Conservation (phyloP, 2,888 invertebrate genomes). For the Netelia melanura region DNA sequence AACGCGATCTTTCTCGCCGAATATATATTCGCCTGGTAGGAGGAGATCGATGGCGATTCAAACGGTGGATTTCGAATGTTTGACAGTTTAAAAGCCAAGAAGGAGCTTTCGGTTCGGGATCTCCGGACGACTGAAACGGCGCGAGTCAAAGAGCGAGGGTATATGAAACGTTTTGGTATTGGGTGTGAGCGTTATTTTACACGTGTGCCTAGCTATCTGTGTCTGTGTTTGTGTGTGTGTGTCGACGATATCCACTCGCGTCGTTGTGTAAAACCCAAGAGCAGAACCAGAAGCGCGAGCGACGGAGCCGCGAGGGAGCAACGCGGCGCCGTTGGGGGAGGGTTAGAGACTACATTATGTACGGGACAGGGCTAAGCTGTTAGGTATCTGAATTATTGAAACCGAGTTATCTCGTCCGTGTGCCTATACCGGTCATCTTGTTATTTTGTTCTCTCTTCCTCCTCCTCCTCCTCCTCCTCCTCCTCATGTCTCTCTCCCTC, state of each 20-base stretch:
- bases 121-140: conserved; percentile 39
- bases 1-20: conserved; percentile 31
- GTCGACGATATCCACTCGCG: background rate
- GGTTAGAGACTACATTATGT: conserved; percentile 83
- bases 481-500: background rate
- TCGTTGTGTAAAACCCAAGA: background rate
- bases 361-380: conserved; percentile 85
- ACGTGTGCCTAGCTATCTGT: conserved; percentile 6
- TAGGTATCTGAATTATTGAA: conserved; percentile 84
- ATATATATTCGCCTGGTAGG: conserved; percentile 38
- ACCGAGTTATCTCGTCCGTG: conserved; percentile 83
- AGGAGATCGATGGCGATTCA: conserved; percentile 79
- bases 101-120: conserved; percentile 69
- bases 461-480: conserved; percentile 11
- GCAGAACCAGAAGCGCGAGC: conserved; percentile 29
- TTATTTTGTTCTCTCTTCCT: conserved; percentile 80
- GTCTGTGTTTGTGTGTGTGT: background rate
- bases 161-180: conserved; percentile 53
- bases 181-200: conserved; percentile 64
- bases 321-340: conserved; percentile 63
- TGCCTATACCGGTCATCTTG: conserved; percentile 82
- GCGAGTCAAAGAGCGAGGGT: conserved; percentile 65
- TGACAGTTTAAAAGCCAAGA: conserved; percentile 85
- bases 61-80: conserved; percentile 79
- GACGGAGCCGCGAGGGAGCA: conserved; percentile 66